Evolutionary conservation across 2,113 vertebrate genomes (phyloP).

Genomic region (Pangasianodon hypophthalmus): DNA sequence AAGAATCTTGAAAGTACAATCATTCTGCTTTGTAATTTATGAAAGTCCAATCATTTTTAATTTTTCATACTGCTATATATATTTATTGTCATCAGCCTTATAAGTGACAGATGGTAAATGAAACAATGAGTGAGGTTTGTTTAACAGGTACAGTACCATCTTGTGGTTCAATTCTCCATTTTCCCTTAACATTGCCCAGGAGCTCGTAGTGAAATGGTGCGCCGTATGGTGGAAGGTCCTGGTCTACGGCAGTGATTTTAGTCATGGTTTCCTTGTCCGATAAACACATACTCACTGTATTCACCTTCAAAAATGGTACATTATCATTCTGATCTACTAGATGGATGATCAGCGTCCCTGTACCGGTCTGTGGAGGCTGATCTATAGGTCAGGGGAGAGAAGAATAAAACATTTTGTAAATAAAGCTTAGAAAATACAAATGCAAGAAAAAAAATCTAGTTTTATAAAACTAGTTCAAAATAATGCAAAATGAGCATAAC

Average conservation of each 20-base stretch:
- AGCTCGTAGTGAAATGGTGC: conserved; percentile 48
- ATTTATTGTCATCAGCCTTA: no score
- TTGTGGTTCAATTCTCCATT: conserved; percentile 51
- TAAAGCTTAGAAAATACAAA: no score
- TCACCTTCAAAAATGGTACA: conserved; percentile 9
- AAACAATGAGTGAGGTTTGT: not conserved
- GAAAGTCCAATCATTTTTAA: no score
- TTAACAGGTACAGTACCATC: conserved; percentile 27
- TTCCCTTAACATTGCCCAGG: conserved; percentile 27
- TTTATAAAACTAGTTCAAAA: no score
- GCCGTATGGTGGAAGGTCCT: conserved; percentile 37
- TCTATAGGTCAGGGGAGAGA: conserved; percentile 50
- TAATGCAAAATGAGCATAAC: no score
- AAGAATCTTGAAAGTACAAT: no score
- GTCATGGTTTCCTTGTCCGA: conserved; percentile 39
- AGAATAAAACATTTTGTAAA: not conserved
- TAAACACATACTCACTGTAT: conserved; percentile 23
- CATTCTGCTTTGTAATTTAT: no score
- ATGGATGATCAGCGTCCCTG: conserved; percentile 45
- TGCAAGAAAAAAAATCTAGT: no score
- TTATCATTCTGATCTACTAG: conserved; percentile 50
- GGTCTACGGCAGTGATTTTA: conserved; percentile 55
- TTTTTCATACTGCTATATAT: no score
- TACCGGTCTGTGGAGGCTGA: conserved; percentile 59
- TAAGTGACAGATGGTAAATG: no score